Evolutionary conservation across 2,797 vertebrate species (phyloP), one percentile per base, ranked within the genome.

Genomic region (Ptychadena robeensis): DNA sequence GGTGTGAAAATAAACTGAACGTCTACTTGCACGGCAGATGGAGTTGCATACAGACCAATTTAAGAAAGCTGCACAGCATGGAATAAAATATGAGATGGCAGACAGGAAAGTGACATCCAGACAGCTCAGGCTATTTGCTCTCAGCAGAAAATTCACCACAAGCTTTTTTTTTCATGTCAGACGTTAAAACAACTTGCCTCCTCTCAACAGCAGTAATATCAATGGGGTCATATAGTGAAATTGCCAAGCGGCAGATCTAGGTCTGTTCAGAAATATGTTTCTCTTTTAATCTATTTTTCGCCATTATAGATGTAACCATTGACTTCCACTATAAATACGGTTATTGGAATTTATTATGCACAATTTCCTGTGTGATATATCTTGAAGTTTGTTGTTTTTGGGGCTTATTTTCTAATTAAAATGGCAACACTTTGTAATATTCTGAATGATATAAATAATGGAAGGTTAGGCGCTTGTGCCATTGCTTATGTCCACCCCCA

Each of bases 101-200:
- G 82, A 83, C 74, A 73, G 75, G 59, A 83, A 83, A 79, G 69
- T 83, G 82, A 83, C 82, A 83, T 79, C 31, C 81, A 79, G 69
- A 83, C 63, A 73, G 75, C 69, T 59, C 82, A 72, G 61, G 31
- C 82, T 79, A 83, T 79, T 83, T 64, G 34, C 69, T 70, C 61
- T 79, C 73, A 79, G 82, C 73, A 82, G 59, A 72, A 37, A 78
- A 72, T 71, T 78, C 74, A 78, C 73, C 75, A 79, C 38, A 73
- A 38, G 75, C 75, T 79, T 73, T 72, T 67, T 71, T 79, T 53
- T 53, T 61, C 75, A 79, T 83, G 74, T 79, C 82, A 83, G 34
- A 83, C 40, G 44, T 59, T 83, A 79, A 79, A 79, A 73, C 75
- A 83, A 79, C 69, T 67, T 79, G 75, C 61, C 40, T 73, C 44